These are phyloP conservation scores for Heteractis magnifica DNA, from an alignment of 92 coral and sea anemone species.

Conservation along the genomic window DNA sequence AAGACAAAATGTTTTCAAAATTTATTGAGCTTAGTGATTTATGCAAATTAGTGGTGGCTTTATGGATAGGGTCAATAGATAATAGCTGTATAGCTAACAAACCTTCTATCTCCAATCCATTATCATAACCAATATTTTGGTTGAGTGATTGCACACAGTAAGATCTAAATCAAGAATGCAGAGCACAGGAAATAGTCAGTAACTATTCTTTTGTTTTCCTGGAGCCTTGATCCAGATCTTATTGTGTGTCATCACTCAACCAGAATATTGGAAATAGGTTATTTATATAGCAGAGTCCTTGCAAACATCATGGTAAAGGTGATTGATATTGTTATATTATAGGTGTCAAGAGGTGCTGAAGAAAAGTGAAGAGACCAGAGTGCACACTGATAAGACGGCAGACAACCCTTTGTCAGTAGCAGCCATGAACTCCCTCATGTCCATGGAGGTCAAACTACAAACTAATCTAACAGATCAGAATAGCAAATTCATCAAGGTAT, in stretches of 20 bases:
- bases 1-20: too few species aligned
- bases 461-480: conserved; percentile 92
- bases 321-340: background rate
- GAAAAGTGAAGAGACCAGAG: conserved; percentile 60
- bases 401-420: conserved; percentile 71
- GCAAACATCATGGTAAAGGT: background rate
- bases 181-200: too few species aligned
- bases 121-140: background rate
- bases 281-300: background rate
- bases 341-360: conserved; percentile 76
- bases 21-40: too few species aligned
- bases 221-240: too few species aligned
- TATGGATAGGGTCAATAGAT: too few species aligned
- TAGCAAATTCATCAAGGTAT: conserved; percentile 91
- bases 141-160: too few species aligned
- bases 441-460: conserved; percentile 93
- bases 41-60: too few species aligned
- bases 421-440: conserved; percentile 86
- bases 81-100: too few species aligned
- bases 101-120: background rate
- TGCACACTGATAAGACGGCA: conserved; percentile 42
- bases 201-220: too few species aligned
- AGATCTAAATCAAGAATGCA: too few species aligned
- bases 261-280: too few species aligned
- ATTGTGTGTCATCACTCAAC: too few species aligned